Conservation (phyloP, 2,797 vertebrate genomes). For the Notolepis coatsorum region DNA sequence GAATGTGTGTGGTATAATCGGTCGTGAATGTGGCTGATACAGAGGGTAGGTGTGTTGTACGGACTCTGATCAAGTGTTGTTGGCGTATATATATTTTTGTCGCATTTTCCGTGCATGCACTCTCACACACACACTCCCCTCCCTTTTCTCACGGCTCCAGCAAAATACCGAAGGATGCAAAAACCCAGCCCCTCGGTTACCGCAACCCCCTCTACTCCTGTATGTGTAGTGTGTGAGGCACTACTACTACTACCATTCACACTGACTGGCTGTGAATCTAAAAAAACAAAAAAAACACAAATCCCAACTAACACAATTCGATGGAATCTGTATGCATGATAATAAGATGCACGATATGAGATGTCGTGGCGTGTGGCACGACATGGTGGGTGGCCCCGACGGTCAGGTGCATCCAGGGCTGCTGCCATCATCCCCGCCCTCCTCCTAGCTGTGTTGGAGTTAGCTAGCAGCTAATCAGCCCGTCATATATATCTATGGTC, state of each 20-base stretch:
- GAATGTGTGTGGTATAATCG: background rate
- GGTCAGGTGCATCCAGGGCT: slow-evolving; percentile 34
- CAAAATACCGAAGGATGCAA: slow-evolving; percentile 54
- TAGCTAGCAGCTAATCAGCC: slow-evolving; percentile 14
- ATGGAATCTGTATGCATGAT: background rate
- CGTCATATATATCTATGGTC: too few species aligned
- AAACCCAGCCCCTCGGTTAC: slow-evolving; percentile 73
- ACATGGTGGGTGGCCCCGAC: slow-evolving; percentile 10
- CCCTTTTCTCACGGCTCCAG: slow-evolving; percentile 29
- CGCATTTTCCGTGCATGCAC: slow-evolving; percentile 62
- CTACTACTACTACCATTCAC: slow-evolving; percentile 5
- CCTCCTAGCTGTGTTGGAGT: slow-evolving; percentile 31
- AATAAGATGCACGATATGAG: background rate
- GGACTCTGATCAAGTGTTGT: background rate
- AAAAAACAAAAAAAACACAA: background rate
- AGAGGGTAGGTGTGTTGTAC: background rate
- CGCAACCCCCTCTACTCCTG: slow-evolving; percentile 61
- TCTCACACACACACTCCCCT: slow-evolving; percentile 43
- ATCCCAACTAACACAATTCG: background rate
- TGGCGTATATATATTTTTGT: slow-evolving; percentile 43
- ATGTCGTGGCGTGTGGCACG: background rate
- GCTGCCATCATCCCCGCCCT: slow-evolving; percentile 27
- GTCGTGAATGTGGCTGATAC: background rate
- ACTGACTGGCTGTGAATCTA: background rate
- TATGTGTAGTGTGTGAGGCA: slow-evolving; percentile 12